phyloP scores from a whole-genome alignment of 2,113 vertebrate species.

The Brevimyrus niger region DNA sequence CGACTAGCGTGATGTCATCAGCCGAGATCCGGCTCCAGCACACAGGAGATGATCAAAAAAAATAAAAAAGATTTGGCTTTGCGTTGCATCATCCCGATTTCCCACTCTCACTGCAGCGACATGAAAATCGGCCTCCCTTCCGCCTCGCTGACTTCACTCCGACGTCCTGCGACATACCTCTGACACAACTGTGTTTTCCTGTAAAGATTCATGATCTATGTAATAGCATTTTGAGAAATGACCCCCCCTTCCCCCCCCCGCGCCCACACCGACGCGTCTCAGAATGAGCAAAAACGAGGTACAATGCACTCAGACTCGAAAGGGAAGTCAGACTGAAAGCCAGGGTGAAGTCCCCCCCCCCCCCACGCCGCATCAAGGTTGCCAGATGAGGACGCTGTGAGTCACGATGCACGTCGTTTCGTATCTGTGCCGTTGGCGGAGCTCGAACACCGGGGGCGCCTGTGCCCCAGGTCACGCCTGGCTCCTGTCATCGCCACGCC shows the following conservation, averaged over 20 bases:
- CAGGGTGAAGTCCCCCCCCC: neutral
- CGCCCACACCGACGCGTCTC: neutral
- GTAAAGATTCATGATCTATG: neutral
- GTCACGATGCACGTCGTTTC: neutral
- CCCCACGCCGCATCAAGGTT: neutral
- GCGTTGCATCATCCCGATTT: slow-evolving; percentile 14
- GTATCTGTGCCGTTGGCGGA: neutral
- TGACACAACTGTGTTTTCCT: neutral
- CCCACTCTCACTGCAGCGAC: neutral
- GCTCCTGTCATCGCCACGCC: neutral
- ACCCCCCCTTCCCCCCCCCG: neutral
- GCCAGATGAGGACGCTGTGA: neutral
- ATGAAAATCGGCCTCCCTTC: neutral
- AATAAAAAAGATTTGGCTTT: neutral
- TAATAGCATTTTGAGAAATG: neutral
- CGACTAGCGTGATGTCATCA: neutral
- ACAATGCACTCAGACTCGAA: neutral
- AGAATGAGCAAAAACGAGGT: neutral
- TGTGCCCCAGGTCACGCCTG: neutral
- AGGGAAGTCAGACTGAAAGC: neutral
- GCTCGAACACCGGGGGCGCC: neutral
- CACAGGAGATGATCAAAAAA: neutral
- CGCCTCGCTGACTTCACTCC: neutral
- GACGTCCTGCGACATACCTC: neutral
- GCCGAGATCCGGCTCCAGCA: neutral